These are phyloP conservation scores for Drosophila niveifrons DNA, from an alignment of 2,888 invertebrate genomes.

Conservation along the genomic window DNA sequence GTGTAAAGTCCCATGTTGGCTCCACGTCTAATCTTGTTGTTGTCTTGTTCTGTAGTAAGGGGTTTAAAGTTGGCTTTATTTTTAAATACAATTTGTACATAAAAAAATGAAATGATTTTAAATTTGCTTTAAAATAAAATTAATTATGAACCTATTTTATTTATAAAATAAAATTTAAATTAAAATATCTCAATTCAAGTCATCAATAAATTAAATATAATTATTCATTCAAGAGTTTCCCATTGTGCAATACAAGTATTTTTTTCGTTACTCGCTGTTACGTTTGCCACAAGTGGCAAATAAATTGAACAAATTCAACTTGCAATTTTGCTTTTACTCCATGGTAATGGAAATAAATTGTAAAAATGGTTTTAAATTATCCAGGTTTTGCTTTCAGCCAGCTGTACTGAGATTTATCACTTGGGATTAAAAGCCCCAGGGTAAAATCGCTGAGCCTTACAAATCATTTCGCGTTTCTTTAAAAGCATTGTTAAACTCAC, in stretches of 20 bases:
- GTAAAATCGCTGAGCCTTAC: conserved; percentile 16
- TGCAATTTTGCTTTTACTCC: conserved; percentile 6
- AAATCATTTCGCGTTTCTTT: conserved; percentile 10
- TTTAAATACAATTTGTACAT: background rate
- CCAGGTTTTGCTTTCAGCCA: conserved; percentile 1
- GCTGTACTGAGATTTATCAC: conserved; percentile 56
- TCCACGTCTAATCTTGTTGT: conserved; percentile 85
- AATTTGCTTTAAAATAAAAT: no score
- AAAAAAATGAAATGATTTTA: no score
- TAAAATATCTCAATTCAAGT: no score
- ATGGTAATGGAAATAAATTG: conserved; percentile 50
- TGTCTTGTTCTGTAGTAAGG: conserved; percentile 73
- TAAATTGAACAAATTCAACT: conserved; percentile 6
- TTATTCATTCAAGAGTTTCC: background rate
- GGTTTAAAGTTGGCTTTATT: background rate
- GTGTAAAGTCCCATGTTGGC: conserved; percentile 88
- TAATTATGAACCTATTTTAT: no score
- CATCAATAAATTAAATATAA: no score
- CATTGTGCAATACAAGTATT: no score
- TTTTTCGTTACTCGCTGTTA: background rate
- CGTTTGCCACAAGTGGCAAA: background rate
- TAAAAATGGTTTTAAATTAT: background rate
- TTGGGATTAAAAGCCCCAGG: conserved; percentile 24
- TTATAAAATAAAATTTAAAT: no score
- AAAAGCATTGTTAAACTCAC: conserved; percentile 65